Base-by-base conservation (phyloP, 1,140 invertebrate species). In the Zophobas atratus region DNA sequence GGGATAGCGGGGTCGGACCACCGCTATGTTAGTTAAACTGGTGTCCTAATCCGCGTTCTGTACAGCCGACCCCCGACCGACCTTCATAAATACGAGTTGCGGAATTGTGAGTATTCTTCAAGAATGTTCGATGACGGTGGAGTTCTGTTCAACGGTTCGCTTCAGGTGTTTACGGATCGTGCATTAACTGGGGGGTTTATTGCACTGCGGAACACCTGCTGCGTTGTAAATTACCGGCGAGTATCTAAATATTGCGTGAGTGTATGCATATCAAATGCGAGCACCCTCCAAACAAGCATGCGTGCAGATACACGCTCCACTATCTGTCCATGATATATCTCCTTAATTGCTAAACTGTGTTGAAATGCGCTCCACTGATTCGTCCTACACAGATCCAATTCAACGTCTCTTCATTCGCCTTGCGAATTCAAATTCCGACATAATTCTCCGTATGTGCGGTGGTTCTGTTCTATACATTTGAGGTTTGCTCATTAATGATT, bases 211-310 rank as follows among this genome's bases (percentile, higher is more conserved):
- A 79, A 79, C 78, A 79, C 78, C 78, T 79, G 78, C 78, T 79
- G 78, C 78, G 78, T 67, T 73, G 75, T 79, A 79, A 79, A 79
- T 79, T 79, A 79, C 75, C 8, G 70, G 56, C n/a, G 38, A 77
- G 78, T 60, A 77, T 77, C 75, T 79, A 79, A 79, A 79, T 79
- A 79, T 79, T 79, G 78, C 78, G 78, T 79, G 78, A 79, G 78
- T 74, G 75, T 77, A 77, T 79, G 78, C 75, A 79, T 79, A 79
- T 79, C 78, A 72, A 77, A 79, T 77, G 63, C 56, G 76, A 56
- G 38, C 76, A 55, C 39, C 76, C 67, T 60, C 56, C 20, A 33
- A 32, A 56, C 57, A 39, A 20, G 35, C 71, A 75, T 78, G 71
- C 77, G 77, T 78, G 77, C 57, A 46, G 56, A 67, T 43, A 67